A percentile compares a stretch with the other conserved stretches of the same genome.
These are phyloP conservation scores for Timema cristinae DNA, from an alignment of 2,888 invertebrate species.

Conservation along the genomic window DNA sequence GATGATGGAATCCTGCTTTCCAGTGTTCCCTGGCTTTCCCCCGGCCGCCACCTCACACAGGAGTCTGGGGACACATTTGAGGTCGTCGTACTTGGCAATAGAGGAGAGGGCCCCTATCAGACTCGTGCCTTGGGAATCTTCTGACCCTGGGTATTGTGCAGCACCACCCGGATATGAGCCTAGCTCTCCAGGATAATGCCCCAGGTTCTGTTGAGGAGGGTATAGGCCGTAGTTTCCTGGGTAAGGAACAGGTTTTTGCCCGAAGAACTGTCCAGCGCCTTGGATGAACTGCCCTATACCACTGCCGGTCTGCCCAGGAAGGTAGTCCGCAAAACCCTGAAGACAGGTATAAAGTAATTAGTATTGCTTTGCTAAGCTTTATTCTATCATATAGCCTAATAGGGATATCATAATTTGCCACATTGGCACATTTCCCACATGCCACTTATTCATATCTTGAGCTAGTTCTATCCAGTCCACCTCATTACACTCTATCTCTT, in stretches of 20 bases:
- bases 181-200: slow-evolving; percentile 16
- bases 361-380: too few relatives aligned
- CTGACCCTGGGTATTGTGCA: not conserved
- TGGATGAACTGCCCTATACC: too few relatives aligned
- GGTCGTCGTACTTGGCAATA: slow-evolving; percentile 67
- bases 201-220: not conserved
- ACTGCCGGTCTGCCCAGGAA: too few relatives aligned
- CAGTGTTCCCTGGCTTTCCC: slow-evolving; percentile 47
- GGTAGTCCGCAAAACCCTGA: too few relatives aligned
- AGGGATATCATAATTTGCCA: too few relatives aligned
- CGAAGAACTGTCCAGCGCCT: not conserved
- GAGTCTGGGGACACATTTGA: slow-evolving; percentile 73
- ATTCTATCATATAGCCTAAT: too few relatives aligned
- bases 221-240: not conserved
- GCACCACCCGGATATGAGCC: not conserved
- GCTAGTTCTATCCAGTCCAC: too few relatives aligned
- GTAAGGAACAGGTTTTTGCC: not conserved
- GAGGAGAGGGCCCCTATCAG: slow-evolving; percentile 52
- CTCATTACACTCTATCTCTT: too few relatives aligned
- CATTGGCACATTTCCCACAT: too few relatives aligned
- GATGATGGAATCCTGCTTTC: slow-evolving; percentile 40
- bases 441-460: too few relatives aligned
- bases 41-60: slow-evolving; percentile 72
- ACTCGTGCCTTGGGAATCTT: not conserved
- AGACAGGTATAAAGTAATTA: too few relatives aligned